A percentile compares a stretch with the other conserved stretches of the same genome.
Conservation (phyloP, 2,113 vertebrate genomes). For the Hippocampus abdominalis region DNA sequence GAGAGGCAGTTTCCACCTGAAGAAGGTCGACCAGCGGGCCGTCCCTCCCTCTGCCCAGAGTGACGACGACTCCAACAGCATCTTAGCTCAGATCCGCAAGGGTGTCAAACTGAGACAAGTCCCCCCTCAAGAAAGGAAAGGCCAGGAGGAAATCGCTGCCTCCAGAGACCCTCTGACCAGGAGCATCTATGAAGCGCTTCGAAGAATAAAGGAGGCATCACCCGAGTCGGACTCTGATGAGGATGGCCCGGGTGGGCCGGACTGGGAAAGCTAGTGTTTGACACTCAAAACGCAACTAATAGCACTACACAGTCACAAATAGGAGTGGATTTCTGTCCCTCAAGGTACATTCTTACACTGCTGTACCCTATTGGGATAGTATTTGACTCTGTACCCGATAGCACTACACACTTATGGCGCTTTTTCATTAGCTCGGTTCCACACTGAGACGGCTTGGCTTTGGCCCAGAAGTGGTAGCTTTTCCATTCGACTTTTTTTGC, state of each 20-base stretch:
- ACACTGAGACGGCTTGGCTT: too few species aligned
- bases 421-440: too few species aligned
- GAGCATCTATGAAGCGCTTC: constrained; percentile 94
- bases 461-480: too few species aligned
- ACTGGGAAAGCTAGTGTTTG: constrained; percentile 89
- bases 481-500: too few species aligned
- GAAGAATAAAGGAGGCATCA: constrained; percentile 96
- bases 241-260: constrained; percentile 80
- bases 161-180: constrained; percentile 86
- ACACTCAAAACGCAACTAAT: neutral
- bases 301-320: constrained; percentile 9
- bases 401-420: neutral
- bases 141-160: constrained; percentile 75
- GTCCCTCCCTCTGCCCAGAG: constrained; percentile 77
- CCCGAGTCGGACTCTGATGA: constrained; percentile 97
- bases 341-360: neutral
- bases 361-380: neutral
- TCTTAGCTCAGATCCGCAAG: constrained; percentile 94
- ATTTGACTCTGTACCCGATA: neutral
- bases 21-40: constrained; percentile 87
- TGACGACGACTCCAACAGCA: constrained; percentile 91
- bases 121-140: constrained; percentile 79
- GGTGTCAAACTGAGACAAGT: constrained; percentile 94
- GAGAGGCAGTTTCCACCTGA: constrained; percentile 93
- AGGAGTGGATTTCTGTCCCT: neutral